phyloP scores from a whole-genome alignment of 2,113 vertebrate genomes.

The Lagopus muta region DNA sequence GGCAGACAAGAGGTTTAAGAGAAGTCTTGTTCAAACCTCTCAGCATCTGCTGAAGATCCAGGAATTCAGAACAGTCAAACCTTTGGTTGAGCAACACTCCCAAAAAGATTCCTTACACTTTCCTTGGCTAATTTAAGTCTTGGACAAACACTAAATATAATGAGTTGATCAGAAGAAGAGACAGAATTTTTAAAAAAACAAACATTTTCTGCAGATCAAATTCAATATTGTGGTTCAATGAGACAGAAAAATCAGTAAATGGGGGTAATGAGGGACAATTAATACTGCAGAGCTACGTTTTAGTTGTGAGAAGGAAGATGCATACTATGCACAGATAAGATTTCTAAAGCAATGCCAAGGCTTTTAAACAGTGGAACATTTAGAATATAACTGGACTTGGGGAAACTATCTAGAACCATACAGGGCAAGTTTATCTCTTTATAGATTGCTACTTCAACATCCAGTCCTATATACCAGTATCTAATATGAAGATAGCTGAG shows the following conservation, averaged over 20 bases:
- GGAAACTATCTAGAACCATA: not conserved
- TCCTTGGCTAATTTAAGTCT: not conserved
- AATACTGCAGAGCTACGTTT: not conserved
- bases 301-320: not conserved
- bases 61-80: not conserved
- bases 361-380: not conserved
- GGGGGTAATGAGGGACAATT: not conserved
- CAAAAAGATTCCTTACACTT: not conserved
- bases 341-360: not conserved
- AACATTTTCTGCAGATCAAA: not conserved
- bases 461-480: not conserved
- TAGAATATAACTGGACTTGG: not conserved
- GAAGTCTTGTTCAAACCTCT: not conserved
- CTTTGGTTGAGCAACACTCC: not conserved
- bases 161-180: not conserved
- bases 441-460: not conserved
- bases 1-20: not conserved
- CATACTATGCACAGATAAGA: not conserved
- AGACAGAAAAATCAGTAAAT: not conserved
- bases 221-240: not conserved
- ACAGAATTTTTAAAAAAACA: not conserved
- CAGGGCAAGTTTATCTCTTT: not conserved
- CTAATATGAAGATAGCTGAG: not conserved
- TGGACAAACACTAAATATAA: rapidly evolving
- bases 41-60: not conserved